Base-by-base conservation (phyloP, 2,797 vertebrate genomes). In the Microctenopoma lineatum region DNA sequence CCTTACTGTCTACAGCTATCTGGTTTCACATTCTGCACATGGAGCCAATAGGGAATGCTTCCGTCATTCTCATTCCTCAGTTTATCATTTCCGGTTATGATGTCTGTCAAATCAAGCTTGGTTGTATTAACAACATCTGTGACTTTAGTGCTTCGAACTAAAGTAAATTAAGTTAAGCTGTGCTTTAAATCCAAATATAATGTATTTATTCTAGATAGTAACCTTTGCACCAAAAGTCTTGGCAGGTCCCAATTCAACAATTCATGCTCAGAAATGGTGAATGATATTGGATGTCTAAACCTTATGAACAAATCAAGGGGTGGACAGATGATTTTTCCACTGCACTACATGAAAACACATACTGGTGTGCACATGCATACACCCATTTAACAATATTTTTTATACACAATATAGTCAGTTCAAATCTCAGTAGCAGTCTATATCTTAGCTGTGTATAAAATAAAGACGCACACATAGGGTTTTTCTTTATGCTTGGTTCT, bases 261-360 rank as follows among this genome's bases (percentile, higher is more conserved):
- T 34, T 11, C 38, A 6, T 62, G 34, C 10, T 60, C 67, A 38
- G 53, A 26, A 51, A 50, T 65, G 3, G 29, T 29, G 18, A 13
- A 14, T 58, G 0, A 14, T 64, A 18, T 69, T 26, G 18, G 9
- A 26, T 5, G 8, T 36, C 36, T 36, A 11, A 36, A 41, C 9
- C 36, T 26, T 39, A 14, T 50, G 2, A 29, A 48, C 44, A 69
- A 71, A 47, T 29, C 42, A 67, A 41, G 54, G 64, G 70, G 64
- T 77, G 54, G 67, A 59, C 54, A 69, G 66, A 71, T 29, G 1
- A 60, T 38, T 41, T 73, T 42, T 68, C 56, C 62, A 64, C 34
- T 62, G 51, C 59, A 61, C 50, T 61, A 50, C 0, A 63, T 65
- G 5, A 21, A 13, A n/a, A 51, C 21, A 26, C 25, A 39, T 62